Evolutionary conservation across 2,888 invertebrate species (phyloP).

Genomic region (Pandemis cinnamomeana): DNA sequence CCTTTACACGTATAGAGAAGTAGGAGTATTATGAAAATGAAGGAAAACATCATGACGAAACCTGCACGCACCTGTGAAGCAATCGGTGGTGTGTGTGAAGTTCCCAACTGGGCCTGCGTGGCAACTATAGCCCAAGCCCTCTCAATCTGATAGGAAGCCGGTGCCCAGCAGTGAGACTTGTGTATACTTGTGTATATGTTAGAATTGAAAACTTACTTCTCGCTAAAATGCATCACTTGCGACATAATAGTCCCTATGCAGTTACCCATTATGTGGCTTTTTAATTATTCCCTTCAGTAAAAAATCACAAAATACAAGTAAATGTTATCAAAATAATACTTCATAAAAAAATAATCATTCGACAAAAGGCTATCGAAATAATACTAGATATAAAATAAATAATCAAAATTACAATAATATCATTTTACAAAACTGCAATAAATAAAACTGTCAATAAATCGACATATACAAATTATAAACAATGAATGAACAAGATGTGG

Average conservation of each 20-base stretch:
- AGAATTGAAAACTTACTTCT: neutral
- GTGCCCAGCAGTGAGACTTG: no score
- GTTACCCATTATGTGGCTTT: neutral
- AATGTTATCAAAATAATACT: neutral
- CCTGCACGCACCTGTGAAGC: no score
- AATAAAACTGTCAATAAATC: neutral
- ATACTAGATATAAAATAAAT: neutral
- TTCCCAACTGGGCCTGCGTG: no score
- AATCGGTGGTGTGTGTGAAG: no score
- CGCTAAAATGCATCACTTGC: neutral
- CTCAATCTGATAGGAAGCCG: no score
- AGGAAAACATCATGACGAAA: no score
- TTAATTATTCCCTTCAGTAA: neutral
- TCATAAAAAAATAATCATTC: neutral
- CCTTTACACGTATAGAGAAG: no score
- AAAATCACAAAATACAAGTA: slow-evolving; percentile 4
- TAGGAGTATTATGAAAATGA: no score
- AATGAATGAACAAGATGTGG: no score
- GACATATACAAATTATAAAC: no score
- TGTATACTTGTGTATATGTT: neutral
- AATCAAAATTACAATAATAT: neutral
- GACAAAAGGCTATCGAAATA: neutral
- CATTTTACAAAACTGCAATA: neutral
- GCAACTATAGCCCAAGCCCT: no score
- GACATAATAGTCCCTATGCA: neutral